These are phyloP conservation scores for Anser cygnoides DNA, from an alignment of 2,113 vertebrate species.

Conservation along the genomic window DNA sequence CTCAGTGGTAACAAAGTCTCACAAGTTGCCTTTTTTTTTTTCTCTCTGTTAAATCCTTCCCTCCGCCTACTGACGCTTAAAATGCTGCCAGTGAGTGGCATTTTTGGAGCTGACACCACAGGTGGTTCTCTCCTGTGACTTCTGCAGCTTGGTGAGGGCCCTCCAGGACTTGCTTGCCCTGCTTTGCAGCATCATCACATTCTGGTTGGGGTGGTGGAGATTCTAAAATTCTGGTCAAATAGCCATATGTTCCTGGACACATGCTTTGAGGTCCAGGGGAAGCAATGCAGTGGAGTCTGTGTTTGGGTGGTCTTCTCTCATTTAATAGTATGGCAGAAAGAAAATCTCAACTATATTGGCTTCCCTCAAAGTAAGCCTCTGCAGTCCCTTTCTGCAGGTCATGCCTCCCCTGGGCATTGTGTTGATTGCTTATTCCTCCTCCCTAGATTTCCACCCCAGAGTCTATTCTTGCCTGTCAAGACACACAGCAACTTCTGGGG, in stretches of 20 bases:
- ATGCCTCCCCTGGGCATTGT: neutral
- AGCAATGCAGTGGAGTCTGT: neutral
- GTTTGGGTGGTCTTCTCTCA: neutral
- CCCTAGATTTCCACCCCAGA: neutral
- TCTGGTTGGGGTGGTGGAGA: neutral
- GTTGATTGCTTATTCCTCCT: neutral
- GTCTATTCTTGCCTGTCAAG: neutral
- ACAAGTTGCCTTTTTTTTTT: neutral
- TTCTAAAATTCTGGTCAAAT: neutral
- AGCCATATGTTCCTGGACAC: accelerated
- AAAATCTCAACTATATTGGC: neutral
- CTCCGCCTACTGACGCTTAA: neutral
- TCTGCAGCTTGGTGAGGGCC: neutral
- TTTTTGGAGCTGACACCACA: neutral
- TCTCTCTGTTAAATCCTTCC: neutral
- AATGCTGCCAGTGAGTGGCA: neutral
- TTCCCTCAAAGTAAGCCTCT: neutral
- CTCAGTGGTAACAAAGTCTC: neutral
- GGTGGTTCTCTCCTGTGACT: neutral
- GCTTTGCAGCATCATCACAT: neutral
- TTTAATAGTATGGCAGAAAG: neutral
- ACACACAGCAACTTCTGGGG: neutral
- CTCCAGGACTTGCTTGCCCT: neutral
- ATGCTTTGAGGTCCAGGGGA: neutral
- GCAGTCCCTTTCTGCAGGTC: neutral